Conservation (phyloP, 2,888 invertebrate species). For the Nebria salina region DNA sequence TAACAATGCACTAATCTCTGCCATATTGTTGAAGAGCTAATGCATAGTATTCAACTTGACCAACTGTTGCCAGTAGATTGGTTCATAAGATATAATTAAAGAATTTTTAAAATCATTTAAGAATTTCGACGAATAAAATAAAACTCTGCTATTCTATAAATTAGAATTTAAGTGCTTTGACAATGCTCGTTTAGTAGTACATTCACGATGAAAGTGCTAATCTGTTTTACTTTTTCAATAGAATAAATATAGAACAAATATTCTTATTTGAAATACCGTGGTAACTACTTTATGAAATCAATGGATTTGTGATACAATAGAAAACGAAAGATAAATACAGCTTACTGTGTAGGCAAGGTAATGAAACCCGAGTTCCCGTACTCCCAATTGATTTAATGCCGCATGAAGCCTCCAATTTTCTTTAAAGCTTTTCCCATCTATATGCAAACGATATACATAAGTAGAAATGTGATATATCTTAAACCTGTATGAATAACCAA, state of each 20-base stretch:
- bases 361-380: constrained; percentile 14
- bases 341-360: constrained; percentile 11
- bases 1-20: background rate
- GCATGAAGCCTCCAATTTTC: constrained; percentile 27
- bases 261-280: background rate
- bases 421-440: constrained; percentile 35
- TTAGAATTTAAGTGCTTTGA: too few relatives aligned
- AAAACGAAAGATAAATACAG: constrained; percentile 23
- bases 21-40: background rate
- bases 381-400: constrained; percentile 39
- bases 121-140: too few relatives aligned
- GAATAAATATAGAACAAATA: background rate
- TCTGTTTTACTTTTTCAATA: background rate
- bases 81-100: background rate
- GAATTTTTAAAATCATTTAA: too few relatives aligned
- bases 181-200: too few relatives aligned
- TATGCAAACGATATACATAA: constrained; percentile 38
- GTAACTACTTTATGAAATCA: background rate
- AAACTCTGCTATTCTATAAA: too few relatives aligned
- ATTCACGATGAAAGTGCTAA: too few relatives aligned
- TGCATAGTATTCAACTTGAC: background rate
- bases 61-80: background rate
- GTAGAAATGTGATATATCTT: background rate
- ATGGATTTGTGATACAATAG: background rate
- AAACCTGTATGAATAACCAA: background rate